A percentile compares a stretch with the other conserved stretches of the same genome.
Conservation (phyloP, 2,797 vertebrate species). For the Anableps anableps region DNA sequence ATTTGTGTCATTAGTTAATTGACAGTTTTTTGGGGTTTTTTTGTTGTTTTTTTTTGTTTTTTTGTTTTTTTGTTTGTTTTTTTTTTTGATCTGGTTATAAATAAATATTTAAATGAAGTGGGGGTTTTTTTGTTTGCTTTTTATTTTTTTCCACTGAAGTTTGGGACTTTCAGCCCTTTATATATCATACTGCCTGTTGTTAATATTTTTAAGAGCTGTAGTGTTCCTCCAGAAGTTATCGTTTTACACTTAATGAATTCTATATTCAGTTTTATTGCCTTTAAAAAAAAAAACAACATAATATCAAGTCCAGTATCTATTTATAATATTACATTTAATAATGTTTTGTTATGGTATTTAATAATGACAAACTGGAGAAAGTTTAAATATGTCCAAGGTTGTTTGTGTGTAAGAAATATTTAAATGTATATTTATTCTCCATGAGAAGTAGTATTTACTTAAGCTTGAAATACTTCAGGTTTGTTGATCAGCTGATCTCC, state of each 20-base stretch:
- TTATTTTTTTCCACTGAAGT: not conserved
- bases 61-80: too few species aligned
- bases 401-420: not conserved
- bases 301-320: not conserved
- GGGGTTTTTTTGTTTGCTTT: too few species aligned
- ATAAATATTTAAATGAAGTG: too few species aligned
- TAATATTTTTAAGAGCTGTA: not conserved
- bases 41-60: too few species aligned
- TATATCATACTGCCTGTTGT: not conserved
- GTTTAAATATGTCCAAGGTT: not conserved
- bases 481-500: constrained; percentile 69
- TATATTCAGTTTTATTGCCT: not conserved
- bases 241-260: not conserved
- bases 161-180: not conserved
- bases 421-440: not conserved
- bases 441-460: constrained; percentile 44
- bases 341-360: not conserved
- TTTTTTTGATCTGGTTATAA: too few species aligned
- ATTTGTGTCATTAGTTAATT: not conserved
- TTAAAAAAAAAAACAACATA: not conserved
- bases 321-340: not conserved
- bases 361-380: not conserved
- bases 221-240: not conserved
- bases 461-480: constrained; percentile 74
- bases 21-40: not conserved